phyloP scores from a whole-genome alignment of 2,888 invertebrate genomes.

The Heliconius cydno region DNA sequence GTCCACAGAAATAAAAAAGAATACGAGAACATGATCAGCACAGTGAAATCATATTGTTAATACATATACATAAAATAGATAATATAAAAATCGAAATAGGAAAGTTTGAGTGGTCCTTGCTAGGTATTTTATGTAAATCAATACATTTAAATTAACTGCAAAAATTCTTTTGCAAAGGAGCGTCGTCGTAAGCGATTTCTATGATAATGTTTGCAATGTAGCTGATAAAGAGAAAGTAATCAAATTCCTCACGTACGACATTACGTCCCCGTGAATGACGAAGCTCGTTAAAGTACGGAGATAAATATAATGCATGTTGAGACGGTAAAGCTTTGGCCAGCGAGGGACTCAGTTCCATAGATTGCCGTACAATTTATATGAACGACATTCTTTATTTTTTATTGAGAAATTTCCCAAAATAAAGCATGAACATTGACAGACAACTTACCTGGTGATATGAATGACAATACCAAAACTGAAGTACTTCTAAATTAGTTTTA shows the following conservation, averaged over 20 bases:
- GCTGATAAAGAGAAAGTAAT: slow-evolving; percentile 46
- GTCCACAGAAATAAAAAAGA: slow-evolving; percentile 56
- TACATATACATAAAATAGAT: slow-evolving; percentile 55
- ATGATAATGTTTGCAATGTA: slow-evolving; percentile 45
- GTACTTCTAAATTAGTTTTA: slow-evolving; percentile 2
- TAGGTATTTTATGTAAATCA: slow-evolving; percentile 56
- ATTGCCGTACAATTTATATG: slow-evolving; percentile 55
- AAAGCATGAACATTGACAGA: slow-evolving; percentile 76
- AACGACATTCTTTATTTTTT: slow-evolving; percentile 60
- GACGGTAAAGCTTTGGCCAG: slow-evolving; percentile 70
- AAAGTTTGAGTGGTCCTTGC: slow-evolving; percentile 93
- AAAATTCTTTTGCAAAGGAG: slow-evolving; percentile 49
- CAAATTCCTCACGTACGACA: slow-evolving; percentile 48
- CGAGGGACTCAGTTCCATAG: slow-evolving; percentile 59
- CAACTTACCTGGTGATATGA: slow-evolving; percentile 69
- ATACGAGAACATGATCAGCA: slow-evolving; percentile 50
- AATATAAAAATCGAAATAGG: slow-evolving; percentile 75
- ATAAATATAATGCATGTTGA: slow-evolving; percentile 57
- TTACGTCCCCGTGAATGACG: slow-evolving; percentile 54
- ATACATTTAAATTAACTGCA: slow-evolving; percentile 43
- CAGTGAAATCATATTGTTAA: slow-evolving; percentile 48
- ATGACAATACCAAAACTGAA: slow-evolving; percentile 66
- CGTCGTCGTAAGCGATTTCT: slow-evolving; percentile 44
- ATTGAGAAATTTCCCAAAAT: slow-evolving; percentile 64
- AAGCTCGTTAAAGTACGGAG: slow-evolving; percentile 62